phyloP scores from a whole-genome alignment of 2,888 invertebrate genomes.

The Mimachlamys varia region DNA sequence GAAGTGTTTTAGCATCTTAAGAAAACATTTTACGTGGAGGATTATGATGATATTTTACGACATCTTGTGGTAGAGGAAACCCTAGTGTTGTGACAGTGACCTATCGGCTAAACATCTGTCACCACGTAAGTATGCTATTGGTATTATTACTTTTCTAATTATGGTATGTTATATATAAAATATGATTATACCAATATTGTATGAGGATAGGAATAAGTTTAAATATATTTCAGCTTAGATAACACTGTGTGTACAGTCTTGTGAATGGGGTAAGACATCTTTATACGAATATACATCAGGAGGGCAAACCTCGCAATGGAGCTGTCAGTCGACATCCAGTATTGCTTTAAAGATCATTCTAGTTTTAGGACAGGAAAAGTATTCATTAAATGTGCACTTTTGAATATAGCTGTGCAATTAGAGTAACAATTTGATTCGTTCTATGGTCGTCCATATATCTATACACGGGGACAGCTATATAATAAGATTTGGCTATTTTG shows the following conservation, averaged over 20 bases:
- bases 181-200: not conserved
- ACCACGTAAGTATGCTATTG: not conserved
- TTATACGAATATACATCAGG: not conserved
- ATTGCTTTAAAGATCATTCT: not conserved
- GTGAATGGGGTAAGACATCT: not conserved
- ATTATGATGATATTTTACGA: not conserved
- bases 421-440: not conserved
- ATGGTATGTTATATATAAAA: not conserved
- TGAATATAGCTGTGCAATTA: constrained; percentile 12
- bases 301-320: not conserved
- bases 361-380: constrained; percentile 7
- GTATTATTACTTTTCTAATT: not conserved
- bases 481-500: not conserved
- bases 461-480: not conserved
- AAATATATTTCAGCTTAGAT: not conserved
- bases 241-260: not conserved
- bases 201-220: not conserved
- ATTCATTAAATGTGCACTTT: constrained; percentile 24
- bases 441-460: not conserved
- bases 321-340: not conserved
- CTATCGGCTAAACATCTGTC: not conserved
- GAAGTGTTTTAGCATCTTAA: not conserved
- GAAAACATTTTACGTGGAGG: not conserved
- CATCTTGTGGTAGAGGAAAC: not conserved
- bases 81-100: not conserved